These are phyloP conservation scores for Eolophus roseicapilla DNA, from an alignment of 2,113 vertebrate genomes.

Conservation along the genomic window DNA sequence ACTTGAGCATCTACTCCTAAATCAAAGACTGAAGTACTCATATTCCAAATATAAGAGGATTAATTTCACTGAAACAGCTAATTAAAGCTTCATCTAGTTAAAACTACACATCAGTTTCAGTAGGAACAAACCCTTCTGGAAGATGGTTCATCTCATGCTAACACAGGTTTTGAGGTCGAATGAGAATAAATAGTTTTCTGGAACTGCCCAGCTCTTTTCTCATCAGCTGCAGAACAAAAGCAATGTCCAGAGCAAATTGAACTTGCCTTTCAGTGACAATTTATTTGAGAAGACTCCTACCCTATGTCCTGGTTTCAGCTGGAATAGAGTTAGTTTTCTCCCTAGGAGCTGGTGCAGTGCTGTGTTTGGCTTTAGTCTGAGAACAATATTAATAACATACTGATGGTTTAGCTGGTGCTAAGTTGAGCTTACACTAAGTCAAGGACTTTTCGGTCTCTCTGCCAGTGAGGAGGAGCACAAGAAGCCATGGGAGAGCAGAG, in stretches of 20 bases:
- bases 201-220: not conserved
- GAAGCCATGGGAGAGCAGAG: not conserved
- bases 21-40: not conserved
- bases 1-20: not conserved
- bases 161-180: not conserved
- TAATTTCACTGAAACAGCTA: not conserved
- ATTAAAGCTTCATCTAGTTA: not conserved
- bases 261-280: not conserved
- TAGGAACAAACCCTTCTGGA: not conserved
- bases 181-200: not conserved
- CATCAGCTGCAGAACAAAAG: not conserved
- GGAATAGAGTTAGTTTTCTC: not conserved
- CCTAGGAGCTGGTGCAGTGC: not conserved
- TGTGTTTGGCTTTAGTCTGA: not conserved
- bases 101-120: not conserved
- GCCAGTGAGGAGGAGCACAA: not conserved
- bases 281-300: not conserved
- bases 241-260: not conserved
- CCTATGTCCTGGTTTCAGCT: not conserved
- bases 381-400: not conserved
- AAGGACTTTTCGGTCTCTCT: not conserved
- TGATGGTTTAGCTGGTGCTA: not conserved
- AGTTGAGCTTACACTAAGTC: not conserved
- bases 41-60: not conserved
- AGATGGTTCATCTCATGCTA: not conserved